Evolutionary conservation across 92 coral and sea anemone genomes (phyloP).

Genomic region (Zoanthus solanderi): DNA sequence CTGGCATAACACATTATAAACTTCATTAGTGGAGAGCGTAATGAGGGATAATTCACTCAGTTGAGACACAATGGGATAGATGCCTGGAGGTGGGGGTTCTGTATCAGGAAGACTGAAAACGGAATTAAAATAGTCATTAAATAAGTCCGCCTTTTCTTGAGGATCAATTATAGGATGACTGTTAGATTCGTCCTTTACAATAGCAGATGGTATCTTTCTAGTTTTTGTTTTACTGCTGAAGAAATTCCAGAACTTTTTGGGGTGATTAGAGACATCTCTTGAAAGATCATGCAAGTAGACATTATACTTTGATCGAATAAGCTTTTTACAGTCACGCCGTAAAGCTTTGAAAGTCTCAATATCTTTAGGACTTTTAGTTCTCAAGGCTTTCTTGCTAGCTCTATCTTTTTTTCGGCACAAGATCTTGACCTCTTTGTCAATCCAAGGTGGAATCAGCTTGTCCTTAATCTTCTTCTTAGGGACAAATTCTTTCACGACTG

Average conservation of each 20-base stretch:
- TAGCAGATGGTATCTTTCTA: slow-evolving; percentile 12
- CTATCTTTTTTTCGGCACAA: slow-evolving; percentile 47
- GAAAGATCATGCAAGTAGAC: background rate
- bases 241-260: slow-evolving; percentile 44
- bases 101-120: background rate
- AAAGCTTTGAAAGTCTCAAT: slow-evolving; percentile 36
- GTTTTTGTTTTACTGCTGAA: slow-evolving; percentile 36
- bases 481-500: slow-evolving; percentile 32
- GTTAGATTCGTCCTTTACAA: slow-evolving; percentile 17
- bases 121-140: background rate
- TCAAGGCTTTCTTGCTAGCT: slow-evolving; percentile 50
- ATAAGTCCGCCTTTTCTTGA: background rate
- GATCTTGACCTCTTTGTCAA: slow-evolving; percentile 56
- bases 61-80: too few species aligned
- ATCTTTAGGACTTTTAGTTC: slow-evolving; percentile 31
- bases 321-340: slow-evolving; percentile 14
- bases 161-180: background rate
- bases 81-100: background rate
- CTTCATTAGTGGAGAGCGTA: too few species aligned
- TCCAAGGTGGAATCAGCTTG: slow-evolving; percentile 43
- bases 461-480: slow-evolving; percentile 38
- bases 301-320: slow-evolving; percentile 18
- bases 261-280: slow-evolving; percentile 5
- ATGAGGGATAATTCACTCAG: too few species aligned
- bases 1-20: too few species aligned